A percentile compares a stretch with the other conserved stretches of the same genome.
phyloP scores from a whole-genome alignment of 2,113 vertebrate genomes.

The Carollia perspicillata region DNA sequence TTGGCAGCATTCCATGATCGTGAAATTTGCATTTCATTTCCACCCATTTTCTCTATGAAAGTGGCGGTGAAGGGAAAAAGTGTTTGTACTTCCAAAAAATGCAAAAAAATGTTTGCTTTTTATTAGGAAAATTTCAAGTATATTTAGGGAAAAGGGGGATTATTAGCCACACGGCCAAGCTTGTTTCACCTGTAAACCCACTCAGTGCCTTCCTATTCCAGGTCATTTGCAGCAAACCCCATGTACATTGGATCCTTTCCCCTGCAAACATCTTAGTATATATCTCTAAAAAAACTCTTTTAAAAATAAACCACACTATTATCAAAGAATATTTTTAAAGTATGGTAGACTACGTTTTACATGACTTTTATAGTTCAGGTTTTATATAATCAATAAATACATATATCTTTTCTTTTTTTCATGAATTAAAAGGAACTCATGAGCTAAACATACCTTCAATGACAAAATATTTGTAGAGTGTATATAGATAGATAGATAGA shows the following conservation, averaged over 20 bases:
- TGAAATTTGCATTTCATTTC: not conserved
- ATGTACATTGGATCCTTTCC: not conserved
- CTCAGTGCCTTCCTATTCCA: not conserved
- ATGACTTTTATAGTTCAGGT: not conserved
- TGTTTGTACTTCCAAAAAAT: not conserved
- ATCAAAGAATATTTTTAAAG: not conserved
- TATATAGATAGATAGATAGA: too few relatives aligned
- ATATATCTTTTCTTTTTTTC: not conserved
- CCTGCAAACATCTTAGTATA: not conserved
- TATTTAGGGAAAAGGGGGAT: not conserved
- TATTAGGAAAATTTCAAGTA: not conserved
- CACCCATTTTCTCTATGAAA: not conserved
- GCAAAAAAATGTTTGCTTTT: not conserved
- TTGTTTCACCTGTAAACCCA: not conserved
- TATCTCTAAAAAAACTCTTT: not conserved
- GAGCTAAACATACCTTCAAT: not conserved
- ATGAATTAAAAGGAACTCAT: conserved; percentile 13
- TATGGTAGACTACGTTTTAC: not conserved
- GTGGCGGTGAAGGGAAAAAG: not conserved
- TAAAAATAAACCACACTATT: not conserved
- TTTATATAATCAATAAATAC: not conserved
- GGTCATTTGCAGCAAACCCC: not conserved
- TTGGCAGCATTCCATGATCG: not conserved
- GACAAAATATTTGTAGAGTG: not conserved
- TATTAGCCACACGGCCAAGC: not conserved